Base-by-base conservation (phyloP, 2,797 vertebrate genomes). In the Harpagifer antarcticus region DNA sequence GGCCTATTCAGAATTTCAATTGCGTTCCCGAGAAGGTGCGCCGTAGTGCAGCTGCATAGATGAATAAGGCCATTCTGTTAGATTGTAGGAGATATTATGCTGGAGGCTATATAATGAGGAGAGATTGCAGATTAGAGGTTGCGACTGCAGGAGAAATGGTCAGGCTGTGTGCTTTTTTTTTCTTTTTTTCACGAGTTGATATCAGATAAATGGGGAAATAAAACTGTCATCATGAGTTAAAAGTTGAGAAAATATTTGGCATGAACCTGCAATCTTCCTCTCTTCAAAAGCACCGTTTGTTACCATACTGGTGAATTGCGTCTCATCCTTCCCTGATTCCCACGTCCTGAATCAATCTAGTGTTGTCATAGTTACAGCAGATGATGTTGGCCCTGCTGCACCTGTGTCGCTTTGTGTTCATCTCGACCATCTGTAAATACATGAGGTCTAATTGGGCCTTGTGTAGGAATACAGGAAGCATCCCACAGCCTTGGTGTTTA, bases 301-400 rank as follows among this genome's bases (percentile, higher is more conserved):
- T 72, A 42, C 72, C 54, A 68, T 71, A 75, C 75, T 88, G 83
- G 45, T 75, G 82, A 88, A 85, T 90, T 82, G 88, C 85, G 66
- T 86, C 86, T 81, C 84, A 86, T 89, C 89, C 89, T 88, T 70
- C 83, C 88, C 83, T 45, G 90, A 93, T 94, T 93, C 93, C 93
- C 93, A 94, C 92, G 92, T 95, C 91, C 93, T 92, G 91, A 93
- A 95, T 94, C 93, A 92, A 93, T 94, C 92, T 89, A 84, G 86
- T 91, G 95, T 95, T 94, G 94, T 95, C 95, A 95, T 95, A 93
- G 95, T 93, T 94, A 95, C 95, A 90, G 92, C 87, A 82, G 90
- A 89, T 87, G 90, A 91, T 90, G 87, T 88, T 87, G 87, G 94
- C 92, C 90, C 90, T 92, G 90, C 91, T 94, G 92, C 93, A 94